Conservation (phyloP, 2,797 vertebrate genomes). For the Peromyscus aztecus region DNA sequence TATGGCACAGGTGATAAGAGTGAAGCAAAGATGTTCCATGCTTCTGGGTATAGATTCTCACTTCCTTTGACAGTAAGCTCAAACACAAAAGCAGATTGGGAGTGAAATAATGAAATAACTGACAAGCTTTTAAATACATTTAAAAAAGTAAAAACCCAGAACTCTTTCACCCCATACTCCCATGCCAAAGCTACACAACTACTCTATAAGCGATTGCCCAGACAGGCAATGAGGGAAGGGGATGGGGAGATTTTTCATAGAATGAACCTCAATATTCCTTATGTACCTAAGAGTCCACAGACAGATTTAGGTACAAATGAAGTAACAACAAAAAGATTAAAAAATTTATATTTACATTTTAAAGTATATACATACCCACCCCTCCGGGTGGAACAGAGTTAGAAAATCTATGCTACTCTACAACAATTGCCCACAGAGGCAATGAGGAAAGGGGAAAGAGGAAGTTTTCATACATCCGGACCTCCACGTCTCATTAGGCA, state of each 20-base stretch:
- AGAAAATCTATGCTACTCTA: conserved; percentile 43
- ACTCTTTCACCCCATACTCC: neutral
- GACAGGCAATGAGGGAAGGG: conserved; percentile 74
- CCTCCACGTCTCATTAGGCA: conserved; percentile 61
- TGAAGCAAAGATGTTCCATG: neutral
- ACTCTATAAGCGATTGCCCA: conserved; percentile 63
- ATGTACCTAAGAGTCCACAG: conserved; percentile 66
- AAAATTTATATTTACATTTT: conserved; percentile 71
- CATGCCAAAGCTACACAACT: conserved; percentile 26
- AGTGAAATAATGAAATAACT: conserved; percentile 31
- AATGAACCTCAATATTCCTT: conserved; percentile 79
- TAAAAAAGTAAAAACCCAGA: conserved; percentile 34
- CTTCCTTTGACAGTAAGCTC: neutral
- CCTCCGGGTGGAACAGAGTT: neutral
- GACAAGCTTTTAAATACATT: conserved; percentile 13
- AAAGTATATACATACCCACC: conserved; percentile 37
- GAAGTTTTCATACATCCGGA: conserved; percentile 75
- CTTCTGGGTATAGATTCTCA: neutral
- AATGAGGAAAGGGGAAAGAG: conserved; percentile 66
- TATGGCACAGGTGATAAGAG: neutral
- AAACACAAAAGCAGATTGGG: neutral
- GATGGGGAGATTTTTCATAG: conserved; percentile 78
- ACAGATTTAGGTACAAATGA: conserved; percentile 74
- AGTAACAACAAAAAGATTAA: conserved; percentile 57
- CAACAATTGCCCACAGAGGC: conserved; percentile 67